Conservation (phyloP, 1,140 invertebrate genomes). For the Parapsyche elsis region DNA sequence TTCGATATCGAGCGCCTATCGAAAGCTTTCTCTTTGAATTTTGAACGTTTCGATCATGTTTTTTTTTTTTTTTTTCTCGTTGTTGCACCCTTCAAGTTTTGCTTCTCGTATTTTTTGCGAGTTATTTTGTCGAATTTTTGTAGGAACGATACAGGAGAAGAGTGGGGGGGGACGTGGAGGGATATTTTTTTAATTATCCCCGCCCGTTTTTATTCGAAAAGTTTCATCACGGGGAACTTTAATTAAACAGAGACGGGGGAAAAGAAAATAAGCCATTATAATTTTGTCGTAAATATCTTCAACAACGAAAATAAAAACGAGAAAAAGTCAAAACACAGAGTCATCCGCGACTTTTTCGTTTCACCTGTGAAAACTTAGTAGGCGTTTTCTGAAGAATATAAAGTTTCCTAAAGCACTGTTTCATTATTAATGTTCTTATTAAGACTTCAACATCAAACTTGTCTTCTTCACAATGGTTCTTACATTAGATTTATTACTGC, state of each 20-base stretch:
- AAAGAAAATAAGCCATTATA: conserved; percentile 46
- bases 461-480: too few relatives aligned
- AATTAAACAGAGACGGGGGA: conserved; percentile 40
- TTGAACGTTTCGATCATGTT: not conserved
- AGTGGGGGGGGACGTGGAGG: conserved; percentile 3
- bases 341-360: not conserved
- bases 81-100: not conserved
- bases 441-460: too few relatives aligned
- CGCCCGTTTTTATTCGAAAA: conserved; percentile 40
- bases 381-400: too few relatives aligned
- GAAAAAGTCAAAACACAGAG: not conserved
- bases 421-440: too few relatives aligned
- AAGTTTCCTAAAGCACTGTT: too few relatives aligned
- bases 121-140: conserved; percentile 9
- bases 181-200: conserved; percentile 40
- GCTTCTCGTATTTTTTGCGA: conserved; percentile 27
- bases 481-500: too few relatives aligned
- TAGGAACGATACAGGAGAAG: not conserved
- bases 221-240: conserved; percentile 45
- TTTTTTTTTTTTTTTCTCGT: not conserved
- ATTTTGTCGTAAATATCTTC: conserved; percentile 43
- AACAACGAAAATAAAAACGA: not conserved
- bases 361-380: not conserved
- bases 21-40: conserved; percentile 41
- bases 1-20: conserved; percentile 46